phyloP scores from a whole-genome alignment of 2,888 invertebrate genomes.

The Lepidocyrtinus sp. region DNA sequence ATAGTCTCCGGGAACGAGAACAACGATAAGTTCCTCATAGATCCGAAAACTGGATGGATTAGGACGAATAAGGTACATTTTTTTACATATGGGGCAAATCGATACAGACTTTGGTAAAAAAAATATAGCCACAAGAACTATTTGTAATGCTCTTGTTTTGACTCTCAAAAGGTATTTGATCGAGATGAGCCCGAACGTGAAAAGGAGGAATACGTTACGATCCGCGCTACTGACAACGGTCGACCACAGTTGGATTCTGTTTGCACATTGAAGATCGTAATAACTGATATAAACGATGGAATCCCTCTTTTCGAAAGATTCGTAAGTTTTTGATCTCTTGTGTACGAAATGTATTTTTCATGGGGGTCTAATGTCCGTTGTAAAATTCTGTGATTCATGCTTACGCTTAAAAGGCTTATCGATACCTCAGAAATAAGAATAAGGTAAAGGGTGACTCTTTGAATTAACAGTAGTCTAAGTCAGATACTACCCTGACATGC shows the following conservation, averaged over 20 bases:
- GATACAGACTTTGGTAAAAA: not conserved
- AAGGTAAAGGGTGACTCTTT: not conserved
- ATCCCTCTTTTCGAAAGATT: constrained; percentile 51
- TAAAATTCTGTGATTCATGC: constrained; percentile 42
- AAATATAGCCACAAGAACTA: not conserved
- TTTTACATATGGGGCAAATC: constrained; percentile 8
- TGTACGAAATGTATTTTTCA: constrained; percentile 9
- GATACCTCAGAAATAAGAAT: constrained; percentile 51
- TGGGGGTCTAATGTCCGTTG: constrained; percentile 20
- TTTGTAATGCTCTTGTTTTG: too few relatives aligned
- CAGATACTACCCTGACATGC: too few relatives aligned
- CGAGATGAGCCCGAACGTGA: constrained; percentile 90
- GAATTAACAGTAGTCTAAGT: too few relatives aligned
- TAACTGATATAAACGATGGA: constrained; percentile 86
- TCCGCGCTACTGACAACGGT: constrained; percentile 94
- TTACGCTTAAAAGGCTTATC: constrained; percentile 56
- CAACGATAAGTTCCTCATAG: constrained; percentile 81
- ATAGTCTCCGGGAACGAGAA: constrained; percentile 84
- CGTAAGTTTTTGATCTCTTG: constrained; percentile 26
- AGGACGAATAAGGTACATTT: constrained; percentile 81
- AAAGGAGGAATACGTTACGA: constrained; percentile 86
- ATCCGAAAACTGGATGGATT: constrained; percentile 83
- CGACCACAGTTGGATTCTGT: constrained; percentile 91
- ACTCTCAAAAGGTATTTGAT: constrained; percentile 80
- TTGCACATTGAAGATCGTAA: constrained; percentile 90